Evolutionary conservation across 1,140 invertebrate species (phyloP), one percentile per base, ranked within the genome.

Genomic region (Drosophila kikkawai): DNA sequence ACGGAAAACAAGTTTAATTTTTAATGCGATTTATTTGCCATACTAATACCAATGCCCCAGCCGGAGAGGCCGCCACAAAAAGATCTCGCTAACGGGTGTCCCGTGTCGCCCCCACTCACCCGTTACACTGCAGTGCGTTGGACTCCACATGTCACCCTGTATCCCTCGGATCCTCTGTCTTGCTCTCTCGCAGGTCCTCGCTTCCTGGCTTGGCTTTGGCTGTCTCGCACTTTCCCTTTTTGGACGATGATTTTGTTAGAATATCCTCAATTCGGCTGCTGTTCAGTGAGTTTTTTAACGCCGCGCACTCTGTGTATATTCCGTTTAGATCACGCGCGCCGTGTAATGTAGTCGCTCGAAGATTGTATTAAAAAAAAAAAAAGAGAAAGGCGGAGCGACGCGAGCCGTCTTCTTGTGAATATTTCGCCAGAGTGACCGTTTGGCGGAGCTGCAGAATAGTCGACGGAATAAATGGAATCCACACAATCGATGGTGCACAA

Each of bases 91-190:
- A 71, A 59, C 57, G 66, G 75, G 66, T 79, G 75, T 59, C 58
- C 67, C 42, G 19, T n/a, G 39, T 56, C 41, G 60, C 58, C 48
- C 65, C 60, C 70, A 88, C 85, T 88, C 56, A 88, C 85, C 85
- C 83, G 85, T 88, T 81, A 88, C 85, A 76, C 64, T 90, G 63
- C 85, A 90, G 80, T 88, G 85, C 78, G 85, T 88, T 65, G 85
- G 85, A 90, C 85, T 88, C 85, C 85, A 88, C 85, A 88, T 88
- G 61, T 50, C 80, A 53, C 75, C 68, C 58, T 79, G 53, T 79
- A 53, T 78, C 42, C 48, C 29, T 48, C 29, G n/a, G 47, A 53
- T 51, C 45, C 45, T 22, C 26, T 42, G n/a, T 17, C 34, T 13
- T 4, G 47, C 34, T 17, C 47, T 51, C 44, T 22, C 29, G 37